phyloP scores from a whole-genome alignment of 2,113 vertebrate genomes.

The Stegostoma tigrinum region DNA sequence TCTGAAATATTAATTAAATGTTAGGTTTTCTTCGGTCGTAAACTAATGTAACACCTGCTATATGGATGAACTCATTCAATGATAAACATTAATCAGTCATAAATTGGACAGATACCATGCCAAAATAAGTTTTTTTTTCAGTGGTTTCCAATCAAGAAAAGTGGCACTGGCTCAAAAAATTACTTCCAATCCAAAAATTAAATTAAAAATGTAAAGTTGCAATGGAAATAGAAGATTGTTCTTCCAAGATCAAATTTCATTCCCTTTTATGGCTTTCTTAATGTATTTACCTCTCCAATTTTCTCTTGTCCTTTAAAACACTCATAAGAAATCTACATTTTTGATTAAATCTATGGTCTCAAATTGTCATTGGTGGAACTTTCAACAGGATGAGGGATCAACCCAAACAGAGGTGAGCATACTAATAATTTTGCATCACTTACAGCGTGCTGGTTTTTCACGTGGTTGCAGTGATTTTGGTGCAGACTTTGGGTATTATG shows the following conservation, averaged over 20 bases:
- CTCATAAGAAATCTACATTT: background rate
- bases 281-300: background rate
- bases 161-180: background rate
- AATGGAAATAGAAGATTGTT: background rate
- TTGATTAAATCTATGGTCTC: background rate
- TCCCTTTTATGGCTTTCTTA: background rate
- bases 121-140: background rate
- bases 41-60: background rate
- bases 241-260: background rate
- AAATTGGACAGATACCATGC: background rate
- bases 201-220: background rate
- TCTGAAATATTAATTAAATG: background rate
- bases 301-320: background rate
- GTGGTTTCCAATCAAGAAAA: background rate
- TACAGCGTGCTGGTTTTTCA: too few species aligned
- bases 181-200: background rate
- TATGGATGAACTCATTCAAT: background rate
- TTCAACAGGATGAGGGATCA: too few species aligned
- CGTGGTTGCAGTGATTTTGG: too few species aligned
- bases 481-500: too few species aligned
- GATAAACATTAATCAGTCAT: background rate
- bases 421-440: too few species aligned
- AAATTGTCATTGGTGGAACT: background rate
- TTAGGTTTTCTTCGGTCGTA: background rate
- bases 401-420: too few species aligned